These are phyloP conservation scores for Rhamnusium bicolor DNA, from an alignment of 2,888 invertebrate species.

Conservation along the genomic window DNA sequence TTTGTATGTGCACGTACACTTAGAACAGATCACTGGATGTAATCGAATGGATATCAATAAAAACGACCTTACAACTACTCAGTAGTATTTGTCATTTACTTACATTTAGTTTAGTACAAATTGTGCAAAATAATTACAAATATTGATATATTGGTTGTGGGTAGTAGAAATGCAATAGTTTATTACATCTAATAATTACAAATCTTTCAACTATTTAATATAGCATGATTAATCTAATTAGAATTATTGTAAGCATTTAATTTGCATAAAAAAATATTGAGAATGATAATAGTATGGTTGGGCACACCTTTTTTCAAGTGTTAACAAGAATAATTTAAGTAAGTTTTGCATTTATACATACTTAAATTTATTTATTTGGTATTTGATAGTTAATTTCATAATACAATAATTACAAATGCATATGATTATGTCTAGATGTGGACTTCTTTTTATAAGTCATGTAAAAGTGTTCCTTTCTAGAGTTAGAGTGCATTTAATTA, in stretches of 20 bases:
- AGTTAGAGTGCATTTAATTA: constrained; percentile 9
- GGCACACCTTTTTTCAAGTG: constrained; percentile 43
- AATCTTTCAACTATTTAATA: constrained; percentile 13
- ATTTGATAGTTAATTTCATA: neutral
- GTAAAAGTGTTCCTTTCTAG: constrained; percentile 33
- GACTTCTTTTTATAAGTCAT: constrained; percentile 29
- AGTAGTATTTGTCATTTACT: too few relatives aligned
- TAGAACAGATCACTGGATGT: too few relatives aligned
- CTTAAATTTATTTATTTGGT: constrained; percentile 26
- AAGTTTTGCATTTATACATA: constrained; percentile 5
- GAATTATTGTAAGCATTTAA: constrained; percentile 36
- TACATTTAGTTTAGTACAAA: neutral
- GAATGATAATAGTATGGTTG: constrained; percentile 35
- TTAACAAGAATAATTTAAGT: neutral
- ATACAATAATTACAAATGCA: neutral
- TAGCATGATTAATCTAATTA: constrained; percentile 24
- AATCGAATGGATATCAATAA: too few relatives aligned
- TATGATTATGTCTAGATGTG: constrained; percentile 16
- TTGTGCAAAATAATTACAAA: neutral
- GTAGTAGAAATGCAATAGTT: neutral
- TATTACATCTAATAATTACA: constrained; percentile 7
- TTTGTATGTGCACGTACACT: too few relatives aligned
- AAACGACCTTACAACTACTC: too few relatives aligned
- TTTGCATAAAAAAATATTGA: constrained; percentile 50
- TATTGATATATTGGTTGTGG: too few relatives aligned